Percentiles rank a stretch among this genome's conserved stretches.
These are phyloP conservation scores for Darevskia nairensis DNA, from an alignment of 2,797 vertebrate genomes.

Conservation along the genomic window DNA sequence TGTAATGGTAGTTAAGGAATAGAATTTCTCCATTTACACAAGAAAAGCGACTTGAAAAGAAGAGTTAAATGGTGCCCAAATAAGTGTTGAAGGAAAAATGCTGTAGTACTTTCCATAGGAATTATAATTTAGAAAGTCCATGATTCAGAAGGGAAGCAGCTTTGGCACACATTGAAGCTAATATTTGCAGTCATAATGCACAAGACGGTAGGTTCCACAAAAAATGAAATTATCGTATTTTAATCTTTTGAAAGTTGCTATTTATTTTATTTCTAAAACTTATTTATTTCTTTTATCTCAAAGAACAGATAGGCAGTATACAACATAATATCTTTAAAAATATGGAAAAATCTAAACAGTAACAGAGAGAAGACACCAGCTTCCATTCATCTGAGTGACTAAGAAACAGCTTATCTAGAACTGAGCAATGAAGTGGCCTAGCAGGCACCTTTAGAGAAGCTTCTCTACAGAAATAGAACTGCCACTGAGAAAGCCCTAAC, in stretches of 20 bases:
- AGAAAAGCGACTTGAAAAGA: conserved; percentile 16
- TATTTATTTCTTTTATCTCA: background rate
- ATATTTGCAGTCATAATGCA: background rate
- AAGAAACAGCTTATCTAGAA: background rate
- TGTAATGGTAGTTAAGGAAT: conserved; percentile 14
- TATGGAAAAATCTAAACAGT: background rate
- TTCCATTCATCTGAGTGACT: background rate
- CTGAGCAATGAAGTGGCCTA: background rate
- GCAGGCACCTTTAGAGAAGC: background rate
- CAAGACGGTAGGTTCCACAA: no score
- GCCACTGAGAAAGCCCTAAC: background rate
- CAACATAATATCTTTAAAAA: background rate
- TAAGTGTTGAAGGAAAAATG: conserved; percentile 38
- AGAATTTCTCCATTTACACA: conserved; percentile 31
- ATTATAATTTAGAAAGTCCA: background rate
- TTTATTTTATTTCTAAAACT: background rate
- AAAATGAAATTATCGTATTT: background rate
- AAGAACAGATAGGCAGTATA: background rate
- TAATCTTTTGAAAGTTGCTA: background rate
- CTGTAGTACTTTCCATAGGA: conserved; percentile 23
- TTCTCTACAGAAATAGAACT: background rate
- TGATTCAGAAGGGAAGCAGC: background rate
- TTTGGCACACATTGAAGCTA: background rate
- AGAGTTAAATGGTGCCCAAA: conserved; percentile 39
- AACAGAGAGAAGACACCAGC: background rate